Evolutionary conservation across 2,797 vertebrate genomes (phyloP), one percentile per base, ranked within the genome.

Genomic region (Fistularia tabacaria): DNA sequence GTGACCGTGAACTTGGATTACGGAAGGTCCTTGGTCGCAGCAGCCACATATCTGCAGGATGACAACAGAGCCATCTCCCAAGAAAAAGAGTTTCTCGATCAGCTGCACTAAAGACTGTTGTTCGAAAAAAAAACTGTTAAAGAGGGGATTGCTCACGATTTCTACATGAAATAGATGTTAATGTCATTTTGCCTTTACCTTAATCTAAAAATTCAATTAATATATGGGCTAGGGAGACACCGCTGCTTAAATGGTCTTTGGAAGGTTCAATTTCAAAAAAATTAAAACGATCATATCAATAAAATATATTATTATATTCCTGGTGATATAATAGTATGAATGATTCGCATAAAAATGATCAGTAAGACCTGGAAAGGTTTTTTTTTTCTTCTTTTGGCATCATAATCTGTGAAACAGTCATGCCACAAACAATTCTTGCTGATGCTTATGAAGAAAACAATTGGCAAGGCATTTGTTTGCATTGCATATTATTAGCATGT

Each of bases 381-480:
- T 3, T 25, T n/a, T 25, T 25, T 25, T 25, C 25, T 25, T 25
- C 25, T 5, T 25, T 25, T 25, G 25, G 25, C 25, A 25, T 25
- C 25, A 25, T 5, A 25, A 25, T 25, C 25, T n/a, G n/a, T n/a
- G n/a, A n/a, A n/a, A n/a, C n/a, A n/a, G n/a, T n/a, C n/a, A n/a
- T n/a, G 5, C 5, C 69, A 63, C 69, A 48, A 66, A 67, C 59
- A 43, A 62, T 36, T 67, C 69, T 49, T 55, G 71, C 69, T 79
- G 76, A 75, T 76, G 73, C 76, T 81, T 73, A 59, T 46, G 79
- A 79, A 74, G 71, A 63, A 72, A 51, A 69, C 43, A 57, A 64
- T n/a, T 66, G 69, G 59, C 61, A 72, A 40, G 69, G 79, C 72
- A 67, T 77, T 84, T 71, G 72, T 76, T 71, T 72, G 68, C 69